Percentiles rank a stretch among this genome's conserved stretches.
phyloP scores from a whole-genome alignment of 2,888 invertebrate genomes.

The Hypercompe scribonia region DNA sequence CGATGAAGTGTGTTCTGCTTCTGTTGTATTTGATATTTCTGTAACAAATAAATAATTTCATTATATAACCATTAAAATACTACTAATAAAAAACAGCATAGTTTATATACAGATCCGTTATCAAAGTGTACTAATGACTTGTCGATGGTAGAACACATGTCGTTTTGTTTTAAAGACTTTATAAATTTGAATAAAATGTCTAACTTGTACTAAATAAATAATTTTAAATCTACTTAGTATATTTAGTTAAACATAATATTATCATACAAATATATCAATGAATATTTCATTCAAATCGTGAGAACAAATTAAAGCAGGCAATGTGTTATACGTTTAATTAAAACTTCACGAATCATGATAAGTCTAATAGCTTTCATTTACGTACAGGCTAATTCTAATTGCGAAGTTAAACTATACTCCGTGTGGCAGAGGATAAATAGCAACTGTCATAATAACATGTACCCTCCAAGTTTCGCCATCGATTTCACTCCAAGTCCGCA shows the following conservation, averaged over 20 bases:
- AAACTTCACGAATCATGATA: conserved; percentile 64
- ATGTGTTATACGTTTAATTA: conserved; percentile 38
- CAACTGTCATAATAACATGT: conserved; percentile 83
- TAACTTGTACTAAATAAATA: too few species aligned
- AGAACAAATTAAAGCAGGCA: conserved; percentile 33
- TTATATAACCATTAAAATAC: neutral
- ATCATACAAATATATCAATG: neutral
- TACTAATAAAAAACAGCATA: too few species aligned
- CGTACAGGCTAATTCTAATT: conserved; percentile 66
- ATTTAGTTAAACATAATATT: neutral
- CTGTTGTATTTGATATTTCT: conserved; percentile 76
- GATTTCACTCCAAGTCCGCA: conserved; percentile 77
- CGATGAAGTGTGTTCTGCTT: conserved; percentile 69
- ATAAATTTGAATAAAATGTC: too few species aligned
- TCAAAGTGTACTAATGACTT: neutral
- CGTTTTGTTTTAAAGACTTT: too few species aligned
- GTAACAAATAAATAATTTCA: conserved; percentile 62
- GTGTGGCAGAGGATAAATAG: conserved; percentile 74
- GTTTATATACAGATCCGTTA: neutral
- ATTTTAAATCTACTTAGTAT: too few species aligned
- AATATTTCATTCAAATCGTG: conserved; percentile 36
- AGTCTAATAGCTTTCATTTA: conserved; percentile 61
- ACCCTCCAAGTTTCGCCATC: conserved; percentile 76
- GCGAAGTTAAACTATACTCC: conserved; percentile 63
- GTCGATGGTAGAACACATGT: neutral